Percentiles rank a stretch among this genome's conserved stretches.
Conservation (phyloP, 1,140 invertebrate species). For the Leptoteleia sp. region DNA sequence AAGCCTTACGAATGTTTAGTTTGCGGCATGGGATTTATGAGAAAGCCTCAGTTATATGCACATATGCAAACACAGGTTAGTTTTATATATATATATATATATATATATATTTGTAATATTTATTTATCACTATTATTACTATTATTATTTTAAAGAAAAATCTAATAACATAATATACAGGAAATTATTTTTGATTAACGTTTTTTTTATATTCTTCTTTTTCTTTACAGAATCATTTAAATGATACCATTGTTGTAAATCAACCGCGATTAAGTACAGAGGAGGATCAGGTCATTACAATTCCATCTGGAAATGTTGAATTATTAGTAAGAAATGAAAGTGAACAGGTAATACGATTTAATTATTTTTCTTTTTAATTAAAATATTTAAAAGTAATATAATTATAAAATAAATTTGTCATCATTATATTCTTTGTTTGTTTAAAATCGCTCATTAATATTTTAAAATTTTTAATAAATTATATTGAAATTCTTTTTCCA, state of each 20-base stretch:
- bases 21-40: slow-evolving; percentile 91
- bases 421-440: no score
- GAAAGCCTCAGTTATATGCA: slow-evolving; percentile 89
- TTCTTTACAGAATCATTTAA: slow-evolving; percentile 81
- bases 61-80: slow-evolving; percentile 86
- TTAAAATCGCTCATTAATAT: no score
- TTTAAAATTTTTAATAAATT: no score
- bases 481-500: no score
- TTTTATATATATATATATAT: no score
- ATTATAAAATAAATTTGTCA: no score
- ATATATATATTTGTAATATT: no score
- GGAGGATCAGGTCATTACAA: slow-evolving; percentile 81
- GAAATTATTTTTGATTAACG: no score
- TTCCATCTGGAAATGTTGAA: slow-evolving; percentile 75
- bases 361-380: no score
- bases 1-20: slow-evolving; percentile 92
- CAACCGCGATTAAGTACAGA: slow-evolving; percentile 86
- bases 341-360: slow-evolving; percentile 68
- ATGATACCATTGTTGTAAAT: slow-evolving; percentile 90
- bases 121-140: slow-evolving; percentile 14
- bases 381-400: no score
- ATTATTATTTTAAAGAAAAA: no score
- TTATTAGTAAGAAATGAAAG: slow-evolving; percentile 76
- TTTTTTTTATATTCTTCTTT: not conserved
- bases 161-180: no score